Conservation (phyloP, 2,888 invertebrate genomes). For the Melipona bicolor region DNA sequence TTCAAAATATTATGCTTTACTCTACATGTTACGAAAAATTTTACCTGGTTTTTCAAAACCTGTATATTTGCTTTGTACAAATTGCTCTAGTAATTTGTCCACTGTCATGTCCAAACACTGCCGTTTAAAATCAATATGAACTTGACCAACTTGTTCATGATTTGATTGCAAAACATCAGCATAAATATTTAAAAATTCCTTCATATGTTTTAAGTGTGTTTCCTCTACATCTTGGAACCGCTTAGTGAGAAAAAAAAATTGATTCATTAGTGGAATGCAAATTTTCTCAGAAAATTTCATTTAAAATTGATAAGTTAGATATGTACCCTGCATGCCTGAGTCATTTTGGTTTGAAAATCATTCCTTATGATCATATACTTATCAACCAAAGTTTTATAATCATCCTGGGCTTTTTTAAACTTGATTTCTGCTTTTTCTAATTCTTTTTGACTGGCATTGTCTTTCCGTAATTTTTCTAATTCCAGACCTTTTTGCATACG, state of each 20-base stretch:
- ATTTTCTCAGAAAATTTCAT: conserved; percentile 38
- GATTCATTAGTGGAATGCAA: conserved; percentile 34
- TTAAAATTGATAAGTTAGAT: conserved; percentile 62
- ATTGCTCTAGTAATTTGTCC: conserved; percentile 95
- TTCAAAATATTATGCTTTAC: background rate
- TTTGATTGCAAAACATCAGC: conserved; percentile 94
- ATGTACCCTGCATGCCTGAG: conserved; percentile 92
- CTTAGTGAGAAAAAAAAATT: conserved; percentile 79
- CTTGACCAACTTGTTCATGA: conserved; percentile 95
- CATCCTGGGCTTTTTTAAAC: conserved; percentile 96
- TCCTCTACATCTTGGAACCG: conserved; percentile 98
- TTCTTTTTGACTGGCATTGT: conserved; percentile 95
- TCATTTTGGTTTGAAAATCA: conserved; percentile 98
- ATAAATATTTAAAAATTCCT: conserved; percentile 96
- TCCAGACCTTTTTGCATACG: conserved; percentile 95
- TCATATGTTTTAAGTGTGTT: conserved; percentile 96
- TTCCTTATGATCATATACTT: conserved; percentile 96
- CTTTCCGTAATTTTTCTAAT: conserved; percentile 95
- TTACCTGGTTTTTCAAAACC: conserved; percentile 96
- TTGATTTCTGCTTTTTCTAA: conserved; percentile 97
- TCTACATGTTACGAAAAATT: conserved; percentile 51
- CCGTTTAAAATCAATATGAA: conserved; percentile 96
- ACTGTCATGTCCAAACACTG: conserved; percentile 96
- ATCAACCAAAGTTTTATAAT: conserved; percentile 95
- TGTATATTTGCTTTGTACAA: conserved; percentile 96